Evolutionary conservation across 2,888 invertebrate species (phyloP), one percentile per base, ranked within the genome.

Genomic region (Craniophora ligustri): DNA sequence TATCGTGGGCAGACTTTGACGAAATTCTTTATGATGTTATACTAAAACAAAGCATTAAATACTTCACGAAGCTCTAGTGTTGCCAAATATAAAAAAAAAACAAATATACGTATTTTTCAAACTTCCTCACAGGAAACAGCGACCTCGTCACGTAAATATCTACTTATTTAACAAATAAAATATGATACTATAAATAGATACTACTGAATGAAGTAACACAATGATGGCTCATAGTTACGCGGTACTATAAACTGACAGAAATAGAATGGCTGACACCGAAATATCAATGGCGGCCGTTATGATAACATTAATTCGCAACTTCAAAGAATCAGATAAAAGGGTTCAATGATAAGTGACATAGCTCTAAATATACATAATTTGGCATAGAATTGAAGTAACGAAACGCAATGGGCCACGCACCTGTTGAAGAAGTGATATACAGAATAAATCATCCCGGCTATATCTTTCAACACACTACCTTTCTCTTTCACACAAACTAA

Each of bases 391-490:
- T 60, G 58, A 55, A 64, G 64, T 71, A 72, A 64, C 59, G 38
- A 51, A 74, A 73, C 73, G 67, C 65, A 69, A 72, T 57, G 67
- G 72, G 65, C 69, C 72, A 75, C 72, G 59, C 79, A 81, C 79
- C 79, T 78, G 75, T 68, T 73, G 53, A 50, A 15, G 40, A 54
- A 7, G 51, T 30, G 60, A 49, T 65, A 55, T 59, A 56, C 60
- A 60, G 57, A 49, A 60, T 54, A 72, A 63, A 69, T 75, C 53
- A 75, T 70, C 56, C 60, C 67, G 62, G 65, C 63, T 64, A 70
- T 65, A 71, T 77, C 75, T 72, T 66, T 77, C 79, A 79, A 56
- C 67, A 50, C 46, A 34, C 18, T 15, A 47, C 16, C 45, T 34
- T 11, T 74, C 76, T 65, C 70, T 55, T 31, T 79, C 72, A 60